Percentiles rank a stretch among this genome's conserved stretches.
These are phyloP conservation scores for Amiota minor DNA, from an alignment of 2,888 invertebrate species.

Conservation along the genomic window DNA sequence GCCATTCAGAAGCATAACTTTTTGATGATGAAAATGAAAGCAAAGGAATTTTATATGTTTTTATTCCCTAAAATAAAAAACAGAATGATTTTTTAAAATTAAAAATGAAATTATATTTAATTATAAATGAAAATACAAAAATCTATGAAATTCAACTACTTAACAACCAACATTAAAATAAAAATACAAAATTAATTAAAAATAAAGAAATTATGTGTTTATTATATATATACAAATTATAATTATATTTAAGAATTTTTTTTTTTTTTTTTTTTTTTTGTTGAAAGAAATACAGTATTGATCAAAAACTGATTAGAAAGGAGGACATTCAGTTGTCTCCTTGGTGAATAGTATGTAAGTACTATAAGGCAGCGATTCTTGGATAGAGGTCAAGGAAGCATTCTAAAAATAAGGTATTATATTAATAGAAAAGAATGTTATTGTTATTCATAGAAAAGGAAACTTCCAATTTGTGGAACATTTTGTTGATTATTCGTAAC, in stretches of 20 bases:
- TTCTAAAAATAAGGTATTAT: too few relatives aligned
- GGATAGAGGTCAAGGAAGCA: too few relatives aligned
- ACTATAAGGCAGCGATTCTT: too few relatives aligned
- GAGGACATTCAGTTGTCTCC: too few relatives aligned
- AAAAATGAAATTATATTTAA: conserved; percentile 35
- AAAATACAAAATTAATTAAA: conserved; percentile 53
- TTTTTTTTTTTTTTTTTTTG: too few relatives aligned
- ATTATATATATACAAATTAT: conserved; percentile 37
- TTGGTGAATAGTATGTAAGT: too few relatives aligned
- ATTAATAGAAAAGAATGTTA: too few relatives aligned
- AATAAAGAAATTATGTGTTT: conserved; percentile 59
- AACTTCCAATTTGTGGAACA: too few relatives aligned
- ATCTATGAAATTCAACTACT: neutral
- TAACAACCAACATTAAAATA: conserved; percentile 10
- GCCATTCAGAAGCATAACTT: conserved; percentile 62
- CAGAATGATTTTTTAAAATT: conserved; percentile 45
- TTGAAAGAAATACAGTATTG: neutral
- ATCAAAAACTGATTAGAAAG: too few relatives aligned
- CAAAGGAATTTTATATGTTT: conserved; percentile 69
- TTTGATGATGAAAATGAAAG: conserved; percentile 51
- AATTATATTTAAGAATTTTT: too few relatives aligned
- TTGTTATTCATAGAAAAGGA: too few relatives aligned
- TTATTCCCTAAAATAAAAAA: conserved; percentile 70
- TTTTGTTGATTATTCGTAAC: too few relatives aligned
- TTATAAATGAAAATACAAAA: conserved; percentile 44